A percentile compares a stretch with the other conserved stretches of the same genome.
phyloP scores from a whole-genome alignment of 2,113 vertebrate species.

The Dolichallabes microphthalmus region DNA sequence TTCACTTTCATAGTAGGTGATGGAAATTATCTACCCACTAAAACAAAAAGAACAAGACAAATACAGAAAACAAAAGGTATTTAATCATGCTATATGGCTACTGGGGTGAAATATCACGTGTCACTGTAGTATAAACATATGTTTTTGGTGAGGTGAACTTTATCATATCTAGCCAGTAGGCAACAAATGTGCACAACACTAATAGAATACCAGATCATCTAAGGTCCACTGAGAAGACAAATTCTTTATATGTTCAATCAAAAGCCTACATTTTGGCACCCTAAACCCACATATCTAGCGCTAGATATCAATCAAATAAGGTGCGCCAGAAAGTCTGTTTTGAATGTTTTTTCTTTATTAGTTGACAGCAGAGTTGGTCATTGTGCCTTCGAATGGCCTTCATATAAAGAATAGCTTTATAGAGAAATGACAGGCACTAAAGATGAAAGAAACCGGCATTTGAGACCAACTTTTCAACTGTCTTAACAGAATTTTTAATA shows the following conservation, averaged over 20 bases:
- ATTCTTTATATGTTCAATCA: background rate
- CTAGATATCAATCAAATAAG: slow-evolving; percentile 9
- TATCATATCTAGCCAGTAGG: background rate
- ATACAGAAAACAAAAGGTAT: background rate
- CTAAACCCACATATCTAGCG: slow-evolving; percentile 4
- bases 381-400: slow-evolving; percentile 9
- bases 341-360: slow-evolving; percentile 8
- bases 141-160: slow-evolving; percentile 23
- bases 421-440: background rate
- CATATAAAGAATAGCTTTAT: background rate
- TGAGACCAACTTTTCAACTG: background rate
- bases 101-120: background rate
- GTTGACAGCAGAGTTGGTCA: slow-evolving; percentile 20
- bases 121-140: background rate
- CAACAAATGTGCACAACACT: background rate
- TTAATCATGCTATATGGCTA: slow-evolving; percentile 10
- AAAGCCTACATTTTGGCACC: background rate
- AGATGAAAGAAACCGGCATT: background rate
- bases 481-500: background rate
- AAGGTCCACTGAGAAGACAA: background rate
- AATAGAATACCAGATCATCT: background rate
- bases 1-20: slow-evolving; percentile 8
- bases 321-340: slow-evolving; percentile 10
- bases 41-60: background rate
- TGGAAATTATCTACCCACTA: background rate